Evolutionary conservation across 2,888 invertebrate genomes (phyloP), one percentile per base, ranked within the genome.

Genomic region (Cataglyphis cursor): DNA sequence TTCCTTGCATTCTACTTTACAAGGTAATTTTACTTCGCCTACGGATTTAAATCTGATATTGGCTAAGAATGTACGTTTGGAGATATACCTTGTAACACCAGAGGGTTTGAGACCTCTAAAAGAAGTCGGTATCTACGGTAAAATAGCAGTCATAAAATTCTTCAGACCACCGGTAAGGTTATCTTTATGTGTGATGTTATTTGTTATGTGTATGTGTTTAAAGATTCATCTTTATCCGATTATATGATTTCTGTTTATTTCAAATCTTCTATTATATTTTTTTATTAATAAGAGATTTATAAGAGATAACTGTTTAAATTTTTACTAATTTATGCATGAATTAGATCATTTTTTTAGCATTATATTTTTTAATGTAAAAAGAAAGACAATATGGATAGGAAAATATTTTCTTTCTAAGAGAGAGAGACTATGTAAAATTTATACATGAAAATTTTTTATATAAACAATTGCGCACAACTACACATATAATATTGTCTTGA

Each of bases 1-100:
- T 81, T 80, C 78, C 72, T 41, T 81, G 80, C 81, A 62, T 15
- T 87, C 70, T 91, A 95, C 95, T 51, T 51, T 6, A 51, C 54
- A 93, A 98, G 99, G 99, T 78, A 99, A 99, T 95, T 99, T 99
- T 94, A 99, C 99, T 70, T 99, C 98, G 12, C 96, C 98, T 0
- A 97, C 97, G 90, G 99, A 99, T 95, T 95, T 99, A 84, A 99
- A 99, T 95, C 96, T 99, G 83, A 97, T 99, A 90, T 97, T 99
- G 84, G 99, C 99, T 0, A 99, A 99, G 95, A 99, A 99, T 94
- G 98, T 98, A 85, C 96, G 99, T 28, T 95, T 99, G 87, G 99
- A 99, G 95, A 98, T 99, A 94, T 99, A 99, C 95, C 95, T 98
- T 72, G 99, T 99, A 12, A 99, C 99, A 0, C 98, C 99, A 0